phyloP scores from a whole-genome alignment of 2,888 invertebrate species.

The Sinohyriopsis cumingii region DNA sequence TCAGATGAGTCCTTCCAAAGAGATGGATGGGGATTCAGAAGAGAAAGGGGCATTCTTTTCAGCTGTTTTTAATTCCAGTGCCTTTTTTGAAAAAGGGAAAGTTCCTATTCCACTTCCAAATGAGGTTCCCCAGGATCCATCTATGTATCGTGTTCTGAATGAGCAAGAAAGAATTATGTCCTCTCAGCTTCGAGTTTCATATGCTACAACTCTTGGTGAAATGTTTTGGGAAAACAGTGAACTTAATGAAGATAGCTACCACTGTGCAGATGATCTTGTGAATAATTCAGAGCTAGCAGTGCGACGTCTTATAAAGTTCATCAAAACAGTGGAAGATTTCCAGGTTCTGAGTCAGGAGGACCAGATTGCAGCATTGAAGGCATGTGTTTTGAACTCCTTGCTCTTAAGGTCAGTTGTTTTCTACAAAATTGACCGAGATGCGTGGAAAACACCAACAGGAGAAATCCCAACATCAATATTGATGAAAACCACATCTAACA shows the following conservation, averaged over 20 bases:
- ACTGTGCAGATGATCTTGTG: slow-evolving; percentile 76
- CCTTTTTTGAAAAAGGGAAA: not conserved
- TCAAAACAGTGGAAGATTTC: slow-evolving; percentile 82
- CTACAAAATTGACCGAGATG: slow-evolving; percentile 89
- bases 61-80: not conserved
- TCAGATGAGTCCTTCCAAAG: not conserved
- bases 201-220: slow-evolving; percentile 55
- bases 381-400: slow-evolving; percentile 76
- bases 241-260: slow-evolving; percentile 36
- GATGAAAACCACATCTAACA: slow-evolving; percentile 83
- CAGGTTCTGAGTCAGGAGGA: slow-evolving; percentile 95
- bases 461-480: slow-evolving; percentile 88
- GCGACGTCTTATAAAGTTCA: slow-evolving; percentile 80
- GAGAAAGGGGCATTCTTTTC: not conserved
- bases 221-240: slow-evolving; percentile 23
- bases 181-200: slow-evolving; percentile 45
- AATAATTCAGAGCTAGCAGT: slow-evolving; percentile 87
- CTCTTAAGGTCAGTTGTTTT: slow-evolving; percentile 93
- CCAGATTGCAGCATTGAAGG: slow-evolving; percentile 89
- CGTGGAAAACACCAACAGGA: slow-evolving; percentile 84
- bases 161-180: slow-evolving; percentile 42
- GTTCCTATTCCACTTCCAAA: not conserved
- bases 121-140: slow-evolving; percentile 35
- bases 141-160: slow-evolving; percentile 44
- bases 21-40: not conserved